Percentiles rank a stretch among this genome's conserved stretches.
phyloP scores from a whole-genome alignment of 2,888 invertebrate species.

The Cataglyphis livida region DNA sequence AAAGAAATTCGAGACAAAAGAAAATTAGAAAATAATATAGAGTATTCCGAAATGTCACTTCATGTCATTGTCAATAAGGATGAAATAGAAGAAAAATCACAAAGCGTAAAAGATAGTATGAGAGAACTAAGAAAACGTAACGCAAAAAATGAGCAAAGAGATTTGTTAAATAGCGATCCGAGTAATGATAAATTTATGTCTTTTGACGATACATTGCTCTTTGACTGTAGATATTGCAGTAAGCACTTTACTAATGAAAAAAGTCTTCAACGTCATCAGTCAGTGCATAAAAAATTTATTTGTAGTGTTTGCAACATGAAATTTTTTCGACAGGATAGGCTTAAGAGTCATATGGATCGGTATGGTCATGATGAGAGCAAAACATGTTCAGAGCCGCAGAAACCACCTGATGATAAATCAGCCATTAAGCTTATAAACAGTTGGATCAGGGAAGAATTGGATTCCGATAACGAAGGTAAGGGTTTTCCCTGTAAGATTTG shows the following conservation, averaged over 20 bases:
- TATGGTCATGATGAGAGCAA: slow-evolving; percentile 72
- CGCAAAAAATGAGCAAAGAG: slow-evolving; percentile 30
- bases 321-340: slow-evolving; percentile 74
- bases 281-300: slow-evolving; percentile 72
- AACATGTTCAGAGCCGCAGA: slow-evolving; percentile 64
- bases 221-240: slow-evolving; percentile 70
- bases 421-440: slow-evolving; percentile 80
- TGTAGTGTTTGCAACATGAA: slow-evolving; percentile 79
- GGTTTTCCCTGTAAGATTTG: slow-evolving; percentile 78
- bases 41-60: slow-evolving; percentile 25
- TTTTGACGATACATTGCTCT: slow-evolving; percentile 43
- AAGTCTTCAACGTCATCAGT: slow-evolving; percentile 69
- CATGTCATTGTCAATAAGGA: not conserved
- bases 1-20: slow-evolving; percentile 79
- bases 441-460: slow-evolving; percentile 80
- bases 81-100: slow-evolving; percentile 10
- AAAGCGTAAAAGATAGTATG: not conserved
- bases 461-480: slow-evolving; percentile 79
- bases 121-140: slow-evolving; percentile 37
- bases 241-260: slow-evolving; percentile 68
- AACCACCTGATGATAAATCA: slow-evolving; percentile 76
- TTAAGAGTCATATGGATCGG: slow-evolving; percentile 74
- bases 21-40: slow-evolving; percentile 67
- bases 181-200: slow-evolving; percentile 51
- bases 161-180: slow-evolving; percentile 50